Evolutionary conservation across 2,888 invertebrate species (phyloP), one percentile per base, ranked within the genome.

Genomic region (Andricus curvator): DNA sequence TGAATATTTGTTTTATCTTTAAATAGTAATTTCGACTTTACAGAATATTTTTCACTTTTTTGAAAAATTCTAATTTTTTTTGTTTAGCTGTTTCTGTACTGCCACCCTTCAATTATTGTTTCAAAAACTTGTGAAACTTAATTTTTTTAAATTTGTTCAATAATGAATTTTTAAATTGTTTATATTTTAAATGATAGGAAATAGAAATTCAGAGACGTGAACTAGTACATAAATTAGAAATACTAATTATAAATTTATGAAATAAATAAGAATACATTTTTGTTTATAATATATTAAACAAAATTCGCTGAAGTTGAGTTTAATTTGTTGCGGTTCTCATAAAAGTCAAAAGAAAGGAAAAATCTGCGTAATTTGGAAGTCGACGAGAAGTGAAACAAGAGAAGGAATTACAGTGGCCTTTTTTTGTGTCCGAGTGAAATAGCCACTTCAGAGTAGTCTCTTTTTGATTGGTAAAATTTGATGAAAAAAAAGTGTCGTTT

Each of bases 401-500:
- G n/a, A 37, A 37, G 22, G 67, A 41, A 67, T 44, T 37, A 67
- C 11, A 67, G 41, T 41, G 48, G 17, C 13, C n/a, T 4, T 20
- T 22, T 66, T 41, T 22, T 67, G 17, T 22, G 67, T n/a, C 3
- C 9, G 33, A 65, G 65, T n/a, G 41, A 41, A 67, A 67, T 41
- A 13, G 41, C 67, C 41, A 67, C 37, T 67, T 41, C 6, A 67
- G 64, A 64, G 37, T 44, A 22, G 22, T 44, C 33, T 51, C 51
- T 20, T 51, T 74, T 56, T 29, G 74, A 37, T 74, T 74, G 74
- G 74, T 33, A 51, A 74, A 74, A 74, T 56, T 74, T 51, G 74
- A 56, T 15, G 74, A 74, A n/a, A 62, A 80, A 80, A 83, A 81
- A 80, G 78, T 33, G 77, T 86, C 83, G 85, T 74, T 82, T 81